Base-by-base conservation (phyloP, 2,797 vertebrate genomes). In the Mionectes olivaceus region DNA sequence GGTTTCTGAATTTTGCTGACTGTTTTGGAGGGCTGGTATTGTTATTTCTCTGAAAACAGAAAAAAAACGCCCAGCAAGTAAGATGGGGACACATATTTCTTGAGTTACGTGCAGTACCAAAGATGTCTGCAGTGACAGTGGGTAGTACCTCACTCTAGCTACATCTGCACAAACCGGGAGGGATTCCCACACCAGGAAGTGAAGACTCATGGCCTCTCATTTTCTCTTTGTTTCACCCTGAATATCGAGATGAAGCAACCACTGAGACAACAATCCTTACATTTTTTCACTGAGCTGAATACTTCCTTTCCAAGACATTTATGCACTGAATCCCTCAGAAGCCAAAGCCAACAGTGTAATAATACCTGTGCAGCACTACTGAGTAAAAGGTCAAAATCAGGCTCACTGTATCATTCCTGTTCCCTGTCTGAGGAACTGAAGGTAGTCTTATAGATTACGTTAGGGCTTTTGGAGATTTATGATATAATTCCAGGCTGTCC, bases 391-490 rank as follows among this genome's bases (percentile, higher is more conserved):
- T 89, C 83, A 92, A 52, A 86, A 65, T 82, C 81, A 73, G 41
- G 43, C 53, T 89, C 76, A 30, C 63, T 30, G 46, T 79, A 78
- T 78, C 84, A 76, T 67, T 94, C 73, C 33, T n/a, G 43, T 61
- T 90, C 64, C 57, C 43, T 33, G 57, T 43, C 52, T 80, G 39
- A 89, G 52, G 63, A 93, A 70, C 80, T 59, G 63, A 87, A 71
- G 60, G 87, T 57, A 95, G 56, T 39, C 61, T 83, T 89, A 92
- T 77, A 78, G 71, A 76, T 93, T 92, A 93, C 79, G 52, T 94
- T 91, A 87, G 67, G 90, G 83, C 33, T 93, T 89, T 78, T 75
- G 16, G 50, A 92, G 92, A 94, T 94, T 95, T 95, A 94, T 57
- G 44, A 47, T 53, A 53, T 18, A 77, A 89, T 90, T 95, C 86